phyloP scores from a whole-genome alignment of 2,797 vertebrate species.

The Helicolenus hilgendorfi region DNA sequence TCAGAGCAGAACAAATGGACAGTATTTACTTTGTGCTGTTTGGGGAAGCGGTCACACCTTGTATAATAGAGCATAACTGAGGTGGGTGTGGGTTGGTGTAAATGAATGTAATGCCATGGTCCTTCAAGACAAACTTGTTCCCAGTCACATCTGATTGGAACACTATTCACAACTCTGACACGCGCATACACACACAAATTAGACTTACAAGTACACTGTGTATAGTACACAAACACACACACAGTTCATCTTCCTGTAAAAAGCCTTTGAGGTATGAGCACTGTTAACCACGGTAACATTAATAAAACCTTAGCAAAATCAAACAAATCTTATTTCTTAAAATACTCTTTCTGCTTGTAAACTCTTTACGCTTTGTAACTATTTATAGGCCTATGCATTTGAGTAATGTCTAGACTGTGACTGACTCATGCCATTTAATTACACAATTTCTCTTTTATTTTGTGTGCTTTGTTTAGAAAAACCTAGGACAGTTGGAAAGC shows the following conservation, averaged over 20 bases:
- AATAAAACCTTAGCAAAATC: not conserved
- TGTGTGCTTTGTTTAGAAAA: not conserved
- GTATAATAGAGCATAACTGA: constrained; percentile 36
- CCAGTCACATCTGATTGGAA: not conserved
- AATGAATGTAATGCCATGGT: constrained; percentile 2
- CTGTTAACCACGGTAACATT: not conserved
- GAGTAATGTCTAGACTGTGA: not conserved
- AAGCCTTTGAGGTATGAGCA: too few relatives aligned
- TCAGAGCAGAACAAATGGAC: constrained; percentile 57
- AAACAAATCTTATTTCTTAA: not conserved
- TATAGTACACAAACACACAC: not conserved
- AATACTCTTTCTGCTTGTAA: not conserved
- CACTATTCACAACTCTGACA: not conserved
- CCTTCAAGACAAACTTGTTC: constrained; percentile 72
- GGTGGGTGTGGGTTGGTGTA: constrained; percentile 51
- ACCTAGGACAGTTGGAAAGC: not conserved
- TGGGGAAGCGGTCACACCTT: constrained; percentile 59
- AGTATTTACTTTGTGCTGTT: constrained; percentile 38
- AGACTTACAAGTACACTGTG: not conserved
- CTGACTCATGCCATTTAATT: not conserved
- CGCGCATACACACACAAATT: not conserved
- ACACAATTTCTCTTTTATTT: not conserved
- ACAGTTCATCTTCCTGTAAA: not conserved
- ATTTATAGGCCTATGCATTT: not conserved
- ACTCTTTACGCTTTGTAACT: not conserved